phyloP scores from a whole-genome alignment of 2,888 invertebrate genomes.

The Drosophila quinaria region DNA sequence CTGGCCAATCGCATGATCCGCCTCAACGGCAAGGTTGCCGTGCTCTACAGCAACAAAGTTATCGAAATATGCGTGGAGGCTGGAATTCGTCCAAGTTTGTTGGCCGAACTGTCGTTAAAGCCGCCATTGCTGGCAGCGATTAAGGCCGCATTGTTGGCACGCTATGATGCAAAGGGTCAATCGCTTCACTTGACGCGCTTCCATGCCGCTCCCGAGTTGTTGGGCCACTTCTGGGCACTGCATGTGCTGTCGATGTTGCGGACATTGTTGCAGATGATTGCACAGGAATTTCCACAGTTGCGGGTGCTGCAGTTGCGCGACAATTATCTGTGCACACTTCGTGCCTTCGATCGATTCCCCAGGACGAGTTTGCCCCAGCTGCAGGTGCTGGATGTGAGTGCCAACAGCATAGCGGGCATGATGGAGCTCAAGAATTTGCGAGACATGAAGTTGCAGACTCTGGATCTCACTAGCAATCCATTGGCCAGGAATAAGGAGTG shows the following conservation, averaged over 20 bases:
- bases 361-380: slow-evolving; percentile 1
- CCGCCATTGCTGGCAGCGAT: not conserved
- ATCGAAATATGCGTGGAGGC: slow-evolving; percentile 21
- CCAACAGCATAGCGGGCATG: slow-evolving; percentile 32
- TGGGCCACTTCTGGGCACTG: slow-evolving; percentile 25
- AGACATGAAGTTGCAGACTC: not conserved
- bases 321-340: slow-evolving; percentile 43
- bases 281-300: slow-evolving; percentile 3
- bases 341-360: slow-evolving; percentile 20
- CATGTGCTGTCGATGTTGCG: slow-evolving; percentile 29
- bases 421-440: slow-evolving; percentile 32
- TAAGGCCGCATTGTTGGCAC: slow-evolving; percentile 1
- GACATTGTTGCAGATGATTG: slow-evolving; percentile 5
- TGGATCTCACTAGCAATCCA: slow-evolving; percentile 35
- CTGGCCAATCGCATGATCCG: slow-evolving; percentile 51
- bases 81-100: slow-evolving; percentile 2
- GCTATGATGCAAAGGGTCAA: slow-evolving; percentile 15
- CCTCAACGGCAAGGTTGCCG: slow-evolving; percentile 11
- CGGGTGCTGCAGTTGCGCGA: slow-evolving; percentile 29
- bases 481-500: slow-evolving; percentile 15
- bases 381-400: slow-evolving; percentile 42
- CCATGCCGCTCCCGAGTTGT: slow-evolving; percentile 30
- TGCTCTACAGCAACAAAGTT: slow-evolving; percentile 23
- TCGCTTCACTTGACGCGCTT: slow-evolving; percentile 42
- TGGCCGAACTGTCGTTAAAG: not conserved